Evolutionary conservation across 2,113 vertebrate genomes (phyloP), one percentile per base, ranked within the genome.

Genomic region (Nothobranchius kuhntae): DNA sequence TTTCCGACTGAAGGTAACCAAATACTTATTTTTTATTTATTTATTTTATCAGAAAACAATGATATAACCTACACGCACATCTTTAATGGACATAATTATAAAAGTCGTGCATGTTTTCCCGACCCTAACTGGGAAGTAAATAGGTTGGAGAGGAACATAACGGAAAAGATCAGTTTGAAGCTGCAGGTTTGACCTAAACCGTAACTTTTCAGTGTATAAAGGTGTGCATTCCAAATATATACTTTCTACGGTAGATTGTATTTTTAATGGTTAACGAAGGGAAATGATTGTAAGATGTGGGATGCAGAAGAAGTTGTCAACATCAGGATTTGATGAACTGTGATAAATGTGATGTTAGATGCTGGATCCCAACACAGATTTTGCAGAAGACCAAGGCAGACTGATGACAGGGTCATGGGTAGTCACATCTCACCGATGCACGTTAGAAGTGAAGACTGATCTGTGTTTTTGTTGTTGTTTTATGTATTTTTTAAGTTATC

Each of bases 1-100:
- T 45, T 13, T 53, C 13, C 12, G 30, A 10, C 4, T 14, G 35
- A 66, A 88, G 88, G 84, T 87, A 89, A 82, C n/a, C 3, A 48
- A n/a, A n/a, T 26, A 2, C 55, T 7, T 58, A 7, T 76, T 3
- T 1, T 9, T n/a, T 12, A 24, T 13, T 2, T 12, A 9, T 35
- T 9, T 17, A 9, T n/a, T 13, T 30, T 30, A 30, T 30, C 30
- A 30, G 2, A 30, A 53, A 48, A 36, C 46, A 13, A 2, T 36
- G 17, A 13, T 35, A 38, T 3, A 44, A 2, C 0, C 12, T 0
- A 5, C 15, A 10, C 10, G 0, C 1, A 4, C 4, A 30, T 0
- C 0, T 44, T 13, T 13, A 2, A 4, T 26, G 10, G 15, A 2
- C 7, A 24, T n/a, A 17, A 5, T 4, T 35, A 3, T 40, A 1